Evolutionary conservation across 1,140 invertebrate species (phyloP), one percentile per base, ranked within the genome.

Genomic region (Euglossa dilemma): DNA sequence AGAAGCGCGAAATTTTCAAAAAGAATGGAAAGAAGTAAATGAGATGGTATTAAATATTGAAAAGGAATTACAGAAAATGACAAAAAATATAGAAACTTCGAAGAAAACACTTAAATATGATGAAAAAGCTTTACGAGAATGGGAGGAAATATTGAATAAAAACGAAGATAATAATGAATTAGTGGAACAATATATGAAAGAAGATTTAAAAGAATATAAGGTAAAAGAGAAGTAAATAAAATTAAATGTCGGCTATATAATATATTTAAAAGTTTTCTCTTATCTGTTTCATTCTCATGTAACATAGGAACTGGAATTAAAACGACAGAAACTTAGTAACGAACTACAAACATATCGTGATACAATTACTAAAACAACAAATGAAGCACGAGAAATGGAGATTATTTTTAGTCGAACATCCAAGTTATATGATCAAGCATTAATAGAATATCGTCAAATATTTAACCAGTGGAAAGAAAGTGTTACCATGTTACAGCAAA

Each of bases 181-280:
- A 36, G 94, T 97, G n/a, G 95, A 96, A 83, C 95, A 95, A 85
- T 96, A 96, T 73, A 95, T 95, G 57, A 95, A 95, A 81, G 94
- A 96, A 78, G 96, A 97, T 90, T 89, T 95, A 6, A 95, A 95
- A 80, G 95, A 95, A 80, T 95, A 95, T 78, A 96, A 95, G 90
- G 96, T 96, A 43, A 63, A 25, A 14, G 36, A 23, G 11, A 11
- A 52, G 52, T 23, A 16, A 50, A 28, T 50, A 54, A 16, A 64
- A 59, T 16, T 45, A n/a, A 11, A 36, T 36, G n/a, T n/a, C 2
- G 12, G 52, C 36, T 50, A 7, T 36, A 0, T 2, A 6, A 11
- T 9, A 28, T 36, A 69, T 28, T 47, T 64, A 74, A 45, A 36
- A 8, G 14, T 56, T 23, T 54, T 20, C 6, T 66, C 36, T 47